phyloP scores from a whole-genome alignment of 2,888 invertebrate species.

The Archips xylosteana region DNA sequence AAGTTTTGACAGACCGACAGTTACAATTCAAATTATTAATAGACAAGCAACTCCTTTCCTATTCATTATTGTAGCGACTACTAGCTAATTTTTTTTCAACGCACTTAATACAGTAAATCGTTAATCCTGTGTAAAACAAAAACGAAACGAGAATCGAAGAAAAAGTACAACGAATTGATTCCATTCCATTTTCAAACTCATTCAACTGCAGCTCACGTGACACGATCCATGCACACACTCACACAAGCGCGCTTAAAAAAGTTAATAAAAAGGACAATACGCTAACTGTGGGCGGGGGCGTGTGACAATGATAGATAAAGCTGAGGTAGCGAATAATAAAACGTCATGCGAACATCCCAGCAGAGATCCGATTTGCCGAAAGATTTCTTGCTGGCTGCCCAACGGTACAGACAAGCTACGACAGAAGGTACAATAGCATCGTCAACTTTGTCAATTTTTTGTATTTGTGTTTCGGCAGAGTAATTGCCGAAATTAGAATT shows the following conservation, averaged over 20 bases:
- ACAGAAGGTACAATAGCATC: slow-evolving; percentile 12
- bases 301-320: slow-evolving; percentile 68
- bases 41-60: too few relatives aligned
- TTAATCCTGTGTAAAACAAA: too few relatives aligned
- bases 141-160: background rate
- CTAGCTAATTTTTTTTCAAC: too few relatives aligned
- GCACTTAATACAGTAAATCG: too few relatives aligned
- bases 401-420: slow-evolving; percentile 9
- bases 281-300: slow-evolving; percentile 45
- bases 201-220: background rate
- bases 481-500: too few relatives aligned
- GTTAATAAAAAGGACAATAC: slow-evolving; percentile 43
- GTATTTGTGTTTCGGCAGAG: too few relatives aligned
- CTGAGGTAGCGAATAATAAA: slow-evolving; percentile 64
- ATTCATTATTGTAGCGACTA: too few relatives aligned
- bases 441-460: too few relatives aligned
- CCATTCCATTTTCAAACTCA: background rate
- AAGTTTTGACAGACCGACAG: too few relatives aligned
- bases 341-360: slow-evolving; percentile 64
- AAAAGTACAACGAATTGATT: background rate
- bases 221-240: slow-evolving; percentile 13
- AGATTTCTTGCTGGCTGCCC: slow-evolving; percentile 42
- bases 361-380: slow-evolving; percentile 54
- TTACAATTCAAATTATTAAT: too few relatives aligned
- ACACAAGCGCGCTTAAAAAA: slow-evolving; percentile 36